Evolutionary conservation across 2,888 invertebrate genomes (phyloP).

Genomic region (Toxonevra muliebris): DNA sequence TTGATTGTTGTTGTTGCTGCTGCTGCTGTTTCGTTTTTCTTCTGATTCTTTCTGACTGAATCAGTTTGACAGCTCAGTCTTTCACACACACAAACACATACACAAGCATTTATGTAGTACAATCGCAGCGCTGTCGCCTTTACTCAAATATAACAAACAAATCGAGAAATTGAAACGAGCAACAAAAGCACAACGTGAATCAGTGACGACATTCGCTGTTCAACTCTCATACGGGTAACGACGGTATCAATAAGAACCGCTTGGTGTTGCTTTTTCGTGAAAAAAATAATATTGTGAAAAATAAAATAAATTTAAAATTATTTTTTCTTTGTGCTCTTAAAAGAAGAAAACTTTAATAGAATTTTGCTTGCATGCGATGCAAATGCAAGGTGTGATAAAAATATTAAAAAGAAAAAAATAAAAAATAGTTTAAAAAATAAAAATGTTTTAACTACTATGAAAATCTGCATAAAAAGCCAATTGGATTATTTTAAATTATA

Average conservation of each 20-base stretch:
- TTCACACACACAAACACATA: slow-evolving; percentile 27
- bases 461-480: slow-evolving; percentile 5
- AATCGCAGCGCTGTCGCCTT: slow-evolving; percentile 31
- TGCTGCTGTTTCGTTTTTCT: neutral
- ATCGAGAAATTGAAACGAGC: slow-evolving; percentile 9
- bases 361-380: slow-evolving; percentile 34
- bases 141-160: slow-evolving; percentile 9
- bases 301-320: slow-evolving; percentile 9
- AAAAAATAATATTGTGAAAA: slow-evolving; percentile 32
- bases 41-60: slow-evolving; percentile 47
- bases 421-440: slow-evolving; percentile 19
- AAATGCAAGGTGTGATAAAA: slow-evolving; percentile 37
- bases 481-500: slow-evolving; percentile 19
- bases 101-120: slow-evolving; percentile 24
- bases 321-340: slow-evolving; percentile 4
- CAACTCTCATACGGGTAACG: slow-evolving; percentile 62
- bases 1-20: neutral
- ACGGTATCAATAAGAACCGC: slow-evolving; percentile 45
- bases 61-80: slow-evolving; percentile 58
- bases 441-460: neutral
- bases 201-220: slow-evolving; percentile 58
- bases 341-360: slow-evolving; percentile 35
- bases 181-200: slow-evolving; percentile 41
- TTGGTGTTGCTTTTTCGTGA: slow-evolving; percentile 30
- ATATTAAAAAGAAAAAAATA: slow-evolving; percentile 22